Evolutionary conservation across 2,888 invertebrate species (phyloP).

Genomic region (Hipparchia semele): DNA sequence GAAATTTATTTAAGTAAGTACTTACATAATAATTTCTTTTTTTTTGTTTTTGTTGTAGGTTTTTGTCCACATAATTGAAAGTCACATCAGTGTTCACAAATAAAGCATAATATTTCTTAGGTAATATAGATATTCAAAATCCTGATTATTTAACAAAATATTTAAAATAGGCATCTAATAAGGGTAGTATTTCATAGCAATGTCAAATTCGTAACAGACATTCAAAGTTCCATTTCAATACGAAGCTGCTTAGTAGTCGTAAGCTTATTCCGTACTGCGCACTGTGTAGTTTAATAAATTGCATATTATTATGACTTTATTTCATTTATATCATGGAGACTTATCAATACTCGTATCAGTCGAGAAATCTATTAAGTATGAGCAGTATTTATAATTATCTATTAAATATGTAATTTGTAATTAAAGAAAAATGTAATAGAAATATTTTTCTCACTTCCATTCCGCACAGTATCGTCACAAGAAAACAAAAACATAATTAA

Average conservation of each 20-base stretch:
- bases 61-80: neutral
- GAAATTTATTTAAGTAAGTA: neutral
- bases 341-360: neutral
- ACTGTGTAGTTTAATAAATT: neutral
- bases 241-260: too few relatives aligned
- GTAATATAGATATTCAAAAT: too few relatives aligned
- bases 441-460: neutral
- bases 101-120: too few relatives aligned
- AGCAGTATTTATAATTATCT: neutral
- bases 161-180: too few relatives aligned
- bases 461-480: neutral
- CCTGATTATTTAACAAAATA: too few relatives aligned
- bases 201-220: too few relatives aligned
- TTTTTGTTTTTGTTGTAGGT: neutral
- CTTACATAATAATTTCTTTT: neutral
- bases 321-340: neutral
- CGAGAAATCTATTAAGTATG: neutral
- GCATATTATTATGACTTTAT: neutral
- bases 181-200: too few relatives aligned
- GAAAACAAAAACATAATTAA: slow-evolving; percentile 25
- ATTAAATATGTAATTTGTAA: neutral
- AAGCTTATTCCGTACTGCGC: too few relatives aligned
- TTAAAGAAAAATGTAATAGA: neutral
- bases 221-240: too few relatives aligned
- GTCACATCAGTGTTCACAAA: too few relatives aligned